Conservation (phyloP, 2,888 invertebrate species). For the Exephanes ischioxanthus region DNA sequence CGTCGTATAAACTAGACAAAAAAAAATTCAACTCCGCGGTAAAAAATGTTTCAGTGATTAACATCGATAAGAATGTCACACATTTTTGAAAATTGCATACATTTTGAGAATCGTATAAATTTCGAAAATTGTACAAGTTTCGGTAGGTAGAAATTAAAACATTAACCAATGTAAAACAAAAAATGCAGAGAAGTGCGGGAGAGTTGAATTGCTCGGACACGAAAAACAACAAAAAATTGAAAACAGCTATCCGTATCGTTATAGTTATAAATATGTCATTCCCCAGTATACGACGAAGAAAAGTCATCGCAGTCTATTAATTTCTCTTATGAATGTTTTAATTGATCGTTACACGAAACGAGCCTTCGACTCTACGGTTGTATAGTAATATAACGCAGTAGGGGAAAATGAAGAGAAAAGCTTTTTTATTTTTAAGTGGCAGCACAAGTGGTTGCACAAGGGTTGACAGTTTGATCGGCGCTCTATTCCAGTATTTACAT, state of each 20-base stretch:
- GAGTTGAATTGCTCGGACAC: too few relatives aligned
- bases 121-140: too few relatives aligned
- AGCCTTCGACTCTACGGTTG: not conserved
- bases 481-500: slow-evolving; percentile 10
- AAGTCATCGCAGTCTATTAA: not conserved
- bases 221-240: not conserved
- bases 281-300: not conserved
- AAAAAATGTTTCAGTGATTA: too few relatives aligned
- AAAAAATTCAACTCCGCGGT: not conserved
- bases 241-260: not conserved
- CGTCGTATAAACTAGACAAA: slow-evolving; percentile 5
- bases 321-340: not conserved
- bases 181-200: too few relatives aligned
- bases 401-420: not conserved
- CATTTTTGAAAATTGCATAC: too few relatives aligned
- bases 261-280: not conserved
- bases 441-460: not conserved
- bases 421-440: too few relatives aligned
- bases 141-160: too few relatives aligned
- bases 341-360: slow-evolving; percentile 2
- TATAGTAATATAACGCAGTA: not conserved
- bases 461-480: not conserved
- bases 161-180: too few relatives aligned
- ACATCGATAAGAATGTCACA: too few relatives aligned
- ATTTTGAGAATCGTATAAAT: too few relatives aligned